Evolutionary conservation across 2,797 vertebrate genomes (phyloP).

Genomic region (Xiphophorus birchmanni): DNA sequence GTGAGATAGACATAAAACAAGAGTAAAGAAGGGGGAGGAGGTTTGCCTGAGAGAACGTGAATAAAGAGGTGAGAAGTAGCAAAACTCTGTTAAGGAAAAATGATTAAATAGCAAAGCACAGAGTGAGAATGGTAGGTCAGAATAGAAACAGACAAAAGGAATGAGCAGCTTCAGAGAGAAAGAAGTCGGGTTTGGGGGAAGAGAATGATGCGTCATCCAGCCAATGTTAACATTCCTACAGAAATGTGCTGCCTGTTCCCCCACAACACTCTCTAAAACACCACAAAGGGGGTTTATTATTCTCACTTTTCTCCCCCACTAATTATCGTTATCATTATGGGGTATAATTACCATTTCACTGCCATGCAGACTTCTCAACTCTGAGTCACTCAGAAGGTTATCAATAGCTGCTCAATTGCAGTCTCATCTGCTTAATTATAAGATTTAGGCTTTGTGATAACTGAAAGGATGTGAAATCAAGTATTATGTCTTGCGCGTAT

Average conservation of each 20-base stretch:
- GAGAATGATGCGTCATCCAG: conserved; percentile 23
- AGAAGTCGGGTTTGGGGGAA: conserved; percentile 4
- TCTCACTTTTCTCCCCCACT: conserved; percentile 73
- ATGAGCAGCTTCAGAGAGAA: conserved; percentile 5
- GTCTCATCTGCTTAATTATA: conserved; percentile 78
- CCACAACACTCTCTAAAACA: conserved; percentile 53
- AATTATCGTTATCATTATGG: conserved; percentile 81
- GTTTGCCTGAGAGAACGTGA: background rate
- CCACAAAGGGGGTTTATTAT: conserved; percentile 72
- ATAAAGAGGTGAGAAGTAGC: conserved; percentile 1
- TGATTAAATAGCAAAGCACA: conserved; percentile 3
- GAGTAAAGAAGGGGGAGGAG: background rate
- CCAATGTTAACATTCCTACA: conserved; percentile 46
- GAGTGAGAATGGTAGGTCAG: background rate
- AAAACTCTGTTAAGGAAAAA: background rate
- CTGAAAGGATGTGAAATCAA: conserved; percentile 70
- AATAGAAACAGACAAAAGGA: conserved; percentile 14
- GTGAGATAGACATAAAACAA: conserved; percentile 24
- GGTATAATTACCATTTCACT: conserved; percentile 79
- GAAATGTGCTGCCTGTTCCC: conserved; percentile 52
- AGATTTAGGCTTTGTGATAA: conserved; percentile 77
- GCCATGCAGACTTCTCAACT: conserved; percentile 64
- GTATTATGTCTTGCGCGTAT: conserved; percentile 55
- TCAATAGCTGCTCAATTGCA: conserved; percentile 78
- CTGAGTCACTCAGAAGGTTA: conserved; percentile 73